Evolutionary conservation across 2,797 vertebrate species (phyloP), one percentile per base, ranked within the genome.

Genomic region (Stomatorhinus walkeri): DNA sequence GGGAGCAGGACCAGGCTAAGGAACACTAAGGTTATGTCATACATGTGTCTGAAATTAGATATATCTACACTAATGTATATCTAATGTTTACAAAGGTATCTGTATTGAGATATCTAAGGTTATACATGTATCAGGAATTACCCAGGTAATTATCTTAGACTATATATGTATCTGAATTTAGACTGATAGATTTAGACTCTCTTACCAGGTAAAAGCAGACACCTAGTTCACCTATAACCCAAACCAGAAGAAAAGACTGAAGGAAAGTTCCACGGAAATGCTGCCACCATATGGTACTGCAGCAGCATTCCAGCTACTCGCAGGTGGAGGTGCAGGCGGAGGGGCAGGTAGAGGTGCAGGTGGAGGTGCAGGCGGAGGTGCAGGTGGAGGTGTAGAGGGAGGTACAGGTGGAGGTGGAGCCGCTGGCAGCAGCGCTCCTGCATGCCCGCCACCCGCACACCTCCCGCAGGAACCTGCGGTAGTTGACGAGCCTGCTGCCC

Each of bases 401-500:
- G 16, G 64, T 72, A 2, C 28, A 3, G 22, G 51, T 5, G 8
- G n/a, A 49, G 32, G 40, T 48, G 36, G 54, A n/a, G 51, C 51
- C 46, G 6, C 48, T 86, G 28, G n/a, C 2, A 1, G 9, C 24
- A 1, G 46, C 8, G 6, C 24, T 46, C 48, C 46, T 87, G 16
- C 83, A 46, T 19, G 48, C 12, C 7, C n/a, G 46, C 56, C 56
- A 59, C 85, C 90, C 88, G 89, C 49, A 72, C 72, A 43, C 85
- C 49, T 91, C 89, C 87, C 91, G 89, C 85, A 93, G 91, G 90
- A 93, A 91, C 0, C 52, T 90, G 59, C 91, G 91, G 87, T 90
- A 93, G 91, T 92, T 84, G 88, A 92, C 90, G 48, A 81, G 32
- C 2, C 90, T 93, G 86, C 94, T 91, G 83, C 91, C 54, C 87